A percentile compares a stretch with the other conserved stretches of the same genome.
phyloP scores from a whole-genome alignment of 2,113 vertebrate species.

The Cyanistes caeruleus region DNA sequence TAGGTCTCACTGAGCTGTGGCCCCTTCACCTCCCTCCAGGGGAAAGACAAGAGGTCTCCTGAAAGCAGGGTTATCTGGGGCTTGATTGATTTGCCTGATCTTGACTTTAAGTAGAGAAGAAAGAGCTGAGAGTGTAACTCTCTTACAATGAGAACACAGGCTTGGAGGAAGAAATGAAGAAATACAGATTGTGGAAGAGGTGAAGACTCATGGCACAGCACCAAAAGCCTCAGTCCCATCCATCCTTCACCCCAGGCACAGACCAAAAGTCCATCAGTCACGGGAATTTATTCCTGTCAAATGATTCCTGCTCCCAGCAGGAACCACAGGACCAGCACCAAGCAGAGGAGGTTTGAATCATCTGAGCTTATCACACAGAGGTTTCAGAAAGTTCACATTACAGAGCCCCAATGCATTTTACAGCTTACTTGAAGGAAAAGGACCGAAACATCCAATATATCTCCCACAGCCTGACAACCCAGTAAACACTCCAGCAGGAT shows the following conservation, averaged over 20 bases:
- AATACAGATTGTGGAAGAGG: neutral
- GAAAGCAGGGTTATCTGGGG: neutral
- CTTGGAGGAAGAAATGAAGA: neutral
- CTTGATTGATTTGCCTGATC: neutral
- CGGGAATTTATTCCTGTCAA: neutral
- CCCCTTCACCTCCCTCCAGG: neutral
- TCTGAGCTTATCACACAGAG: constrained; percentile 15
- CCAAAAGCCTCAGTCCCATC: neutral
- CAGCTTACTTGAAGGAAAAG: constrained; percentile 40
- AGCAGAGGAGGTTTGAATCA: constrained; percentile 19
- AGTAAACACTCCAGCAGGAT: constrained; percentile 65
- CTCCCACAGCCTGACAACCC: constrained; percentile 44
- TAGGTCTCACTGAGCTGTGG: neutral
- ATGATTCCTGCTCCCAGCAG: constrained; percentile 21
- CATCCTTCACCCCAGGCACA: neutral
- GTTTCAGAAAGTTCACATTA: constrained; percentile 36
- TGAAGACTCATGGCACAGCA: neutral
- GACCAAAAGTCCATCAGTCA: neutral
- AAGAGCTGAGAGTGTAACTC: neutral
- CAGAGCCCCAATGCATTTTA: constrained; percentile 39
- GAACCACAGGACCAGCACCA: neutral
- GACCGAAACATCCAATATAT: constrained; percentile 58
- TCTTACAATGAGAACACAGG: neutral
- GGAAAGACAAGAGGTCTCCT: neutral
- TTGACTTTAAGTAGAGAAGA: neutral